phyloP scores from a whole-genome alignment of 2,888 invertebrate species.

The Linnaemya tessellans region DNA sequence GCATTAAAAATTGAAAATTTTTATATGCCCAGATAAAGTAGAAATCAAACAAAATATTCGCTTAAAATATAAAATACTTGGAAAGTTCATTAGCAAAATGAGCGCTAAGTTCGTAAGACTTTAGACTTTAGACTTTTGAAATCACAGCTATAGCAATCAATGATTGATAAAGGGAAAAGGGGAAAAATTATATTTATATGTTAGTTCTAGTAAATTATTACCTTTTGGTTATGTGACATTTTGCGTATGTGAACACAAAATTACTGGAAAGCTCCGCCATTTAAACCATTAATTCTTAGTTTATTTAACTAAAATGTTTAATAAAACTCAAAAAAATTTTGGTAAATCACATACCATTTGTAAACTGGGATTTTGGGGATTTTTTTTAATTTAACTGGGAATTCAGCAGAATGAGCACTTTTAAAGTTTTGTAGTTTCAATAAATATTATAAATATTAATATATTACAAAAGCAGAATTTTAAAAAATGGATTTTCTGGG shows the following conservation, averaged over 20 bases:
- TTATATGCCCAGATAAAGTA: neutral
- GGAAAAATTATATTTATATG: neutral
- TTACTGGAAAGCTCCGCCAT: too few species aligned
- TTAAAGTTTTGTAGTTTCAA: too few species aligned
- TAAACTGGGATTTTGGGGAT: neutral
- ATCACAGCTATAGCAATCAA: neutral
- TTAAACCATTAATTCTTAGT: too few species aligned
- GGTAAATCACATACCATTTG: neutral
- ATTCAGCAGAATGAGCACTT: neutral
- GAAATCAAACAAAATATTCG: neutral
- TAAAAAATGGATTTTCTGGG: too few species aligned
- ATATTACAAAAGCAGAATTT: too few species aligned
- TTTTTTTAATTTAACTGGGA: neutral
- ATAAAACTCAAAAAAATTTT: too few species aligned
- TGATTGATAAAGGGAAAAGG: neutral
- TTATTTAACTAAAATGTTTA: too few species aligned
- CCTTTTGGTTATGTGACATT: too few species aligned
- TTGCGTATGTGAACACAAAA: too few species aligned
- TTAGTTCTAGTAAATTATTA: too few species aligned
- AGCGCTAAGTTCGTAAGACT: neutral
- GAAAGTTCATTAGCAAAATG: neutral
- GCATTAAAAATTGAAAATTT: conserved; percentile 34
- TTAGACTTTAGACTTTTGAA: neutral
- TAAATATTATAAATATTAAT: too few species aligned
- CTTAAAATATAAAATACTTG: neutral